These are phyloP conservation scores for Antechinus stuartii DNA, from an alignment of 2,113 vertebrate species.

Conservation along the genomic window DNA sequence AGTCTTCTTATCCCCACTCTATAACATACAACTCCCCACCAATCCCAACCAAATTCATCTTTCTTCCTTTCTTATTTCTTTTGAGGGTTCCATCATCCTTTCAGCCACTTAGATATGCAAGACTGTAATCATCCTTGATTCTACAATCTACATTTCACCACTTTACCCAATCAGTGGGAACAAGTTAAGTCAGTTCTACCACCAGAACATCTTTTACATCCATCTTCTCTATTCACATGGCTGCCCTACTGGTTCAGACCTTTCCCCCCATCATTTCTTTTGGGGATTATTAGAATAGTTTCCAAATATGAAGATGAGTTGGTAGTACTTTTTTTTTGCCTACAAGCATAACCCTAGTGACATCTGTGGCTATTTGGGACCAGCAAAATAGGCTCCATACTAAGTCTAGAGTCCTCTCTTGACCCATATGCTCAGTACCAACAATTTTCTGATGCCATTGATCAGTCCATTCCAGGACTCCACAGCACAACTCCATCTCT, in stretches of 20 bases:
- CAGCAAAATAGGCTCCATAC: background rate
- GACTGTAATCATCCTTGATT: background rate
- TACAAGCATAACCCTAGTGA: background rate
- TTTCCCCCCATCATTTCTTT: background rate
- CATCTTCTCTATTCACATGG: background rate
- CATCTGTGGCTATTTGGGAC: background rate
- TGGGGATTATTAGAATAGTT: background rate
- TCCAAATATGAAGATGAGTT: background rate
- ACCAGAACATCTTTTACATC: background rate
- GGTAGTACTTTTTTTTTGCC: background rate
- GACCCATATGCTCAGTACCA: background rate
- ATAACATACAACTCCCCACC: background rate
- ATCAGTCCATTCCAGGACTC: background rate
- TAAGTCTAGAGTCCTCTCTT: background rate
- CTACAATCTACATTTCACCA: background rate
- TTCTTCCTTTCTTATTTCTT: background rate
- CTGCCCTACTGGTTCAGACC: background rate
- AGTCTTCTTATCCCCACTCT: background rate
- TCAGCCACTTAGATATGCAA: background rate
- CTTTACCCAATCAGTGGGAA: background rate
- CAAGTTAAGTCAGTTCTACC: background rate
- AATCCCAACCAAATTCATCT: background rate
- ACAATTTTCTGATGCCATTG: background rate
- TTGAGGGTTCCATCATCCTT: background rate
- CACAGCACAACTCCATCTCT: background rate